phyloP scores from a whole-genome alignment of 2,797 vertebrate genomes.

The Pachyuromys duprasi region DNA sequence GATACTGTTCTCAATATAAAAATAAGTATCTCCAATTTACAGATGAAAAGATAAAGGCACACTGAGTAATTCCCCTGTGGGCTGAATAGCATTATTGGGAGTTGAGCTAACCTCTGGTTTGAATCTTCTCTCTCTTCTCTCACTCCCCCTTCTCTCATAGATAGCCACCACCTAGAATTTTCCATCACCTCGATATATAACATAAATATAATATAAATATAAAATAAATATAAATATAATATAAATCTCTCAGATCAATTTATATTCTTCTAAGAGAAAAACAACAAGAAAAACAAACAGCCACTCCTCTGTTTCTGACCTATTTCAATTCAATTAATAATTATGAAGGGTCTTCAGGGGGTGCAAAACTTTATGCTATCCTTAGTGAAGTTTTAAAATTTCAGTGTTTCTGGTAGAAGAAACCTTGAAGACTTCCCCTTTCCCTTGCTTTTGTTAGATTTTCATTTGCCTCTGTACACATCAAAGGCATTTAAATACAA shows the following conservation, averaged over 20 bases:
- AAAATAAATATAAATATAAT: too few relatives aligned
- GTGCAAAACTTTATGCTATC: slow-evolving; percentile 13
- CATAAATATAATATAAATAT: not conserved
- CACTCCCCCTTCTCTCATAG: not conserved
- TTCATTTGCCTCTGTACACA: slow-evolving; percentile 23
- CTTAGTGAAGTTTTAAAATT: slow-evolving; percentile 52
- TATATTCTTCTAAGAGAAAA: slow-evolving; percentile 40
- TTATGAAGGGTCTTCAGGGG: slow-evolving; percentile 33
- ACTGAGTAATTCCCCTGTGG: not conserved
- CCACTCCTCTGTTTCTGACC: slow-evolving; percentile 52
- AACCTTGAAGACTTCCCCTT: slow-evolving; percentile 44
- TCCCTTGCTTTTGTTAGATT: slow-evolving; percentile 31
- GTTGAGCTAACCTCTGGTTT: not conserved
- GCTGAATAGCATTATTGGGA: not conserved
- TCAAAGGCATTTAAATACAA: slow-evolving; percentile 62
- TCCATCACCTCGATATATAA: not conserved
- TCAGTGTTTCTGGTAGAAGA: not conserved
- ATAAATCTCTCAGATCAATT: not conserved
- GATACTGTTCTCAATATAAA: not conserved
- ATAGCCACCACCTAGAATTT: slow-evolving; percentile 43
- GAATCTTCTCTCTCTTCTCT: not conserved
- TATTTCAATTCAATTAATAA: slow-evolving; percentile 71
- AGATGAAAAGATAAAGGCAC: not conserved
- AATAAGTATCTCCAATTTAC: not conserved
- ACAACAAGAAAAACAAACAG: not conserved